These are phyloP conservation scores for Fulmarus glacialis DNA, from an alignment of 2,113 vertebrate genomes.

Conservation along the genomic window DNA sequence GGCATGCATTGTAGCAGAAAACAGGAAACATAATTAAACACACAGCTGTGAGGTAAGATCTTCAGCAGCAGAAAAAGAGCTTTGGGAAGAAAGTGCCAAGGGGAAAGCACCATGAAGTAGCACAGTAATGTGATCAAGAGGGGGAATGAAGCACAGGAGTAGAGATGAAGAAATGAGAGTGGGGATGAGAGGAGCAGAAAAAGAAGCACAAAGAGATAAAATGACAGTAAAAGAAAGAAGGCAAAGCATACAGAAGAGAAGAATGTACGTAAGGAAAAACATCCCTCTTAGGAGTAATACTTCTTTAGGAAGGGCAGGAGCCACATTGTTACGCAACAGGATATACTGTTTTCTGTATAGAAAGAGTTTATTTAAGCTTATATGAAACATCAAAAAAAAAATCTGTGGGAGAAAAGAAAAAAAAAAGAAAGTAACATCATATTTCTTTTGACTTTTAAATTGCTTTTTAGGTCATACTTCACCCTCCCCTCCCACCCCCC, in stretches of 20 bases:
- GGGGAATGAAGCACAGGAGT: neutral
- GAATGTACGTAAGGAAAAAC: neutral
- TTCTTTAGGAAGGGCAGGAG: neutral
- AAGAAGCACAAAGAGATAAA: neutral
- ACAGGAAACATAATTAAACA: constrained; percentile 14
- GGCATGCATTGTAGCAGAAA: neutral
- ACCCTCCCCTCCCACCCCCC: neutral
- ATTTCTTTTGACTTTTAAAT: neutral
- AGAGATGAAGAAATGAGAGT: neutral
- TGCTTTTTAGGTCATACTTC: constrained; percentile 51
- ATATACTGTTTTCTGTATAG: neutral
- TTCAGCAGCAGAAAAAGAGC: neutral
- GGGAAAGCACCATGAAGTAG: neutral
- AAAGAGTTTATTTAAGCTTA: neutral
- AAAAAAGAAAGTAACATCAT: neutral
- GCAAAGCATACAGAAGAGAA: neutral
- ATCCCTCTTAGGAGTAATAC: neutral
- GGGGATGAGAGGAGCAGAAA: neutral
- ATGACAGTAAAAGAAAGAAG: neutral
- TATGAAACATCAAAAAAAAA: neutral
- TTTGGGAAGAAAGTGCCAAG: neutral
- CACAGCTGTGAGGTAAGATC: neutral
- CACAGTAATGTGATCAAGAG: neutral
- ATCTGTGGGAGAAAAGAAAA: neutral
- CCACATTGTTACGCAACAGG: neutral